A percentile compares a stretch with the other conserved stretches of the same genome.
These are phyloP conservation scores for Elegia similella DNA, from an alignment of 2,888 invertebrate species.

Conservation along the genomic window DNA sequence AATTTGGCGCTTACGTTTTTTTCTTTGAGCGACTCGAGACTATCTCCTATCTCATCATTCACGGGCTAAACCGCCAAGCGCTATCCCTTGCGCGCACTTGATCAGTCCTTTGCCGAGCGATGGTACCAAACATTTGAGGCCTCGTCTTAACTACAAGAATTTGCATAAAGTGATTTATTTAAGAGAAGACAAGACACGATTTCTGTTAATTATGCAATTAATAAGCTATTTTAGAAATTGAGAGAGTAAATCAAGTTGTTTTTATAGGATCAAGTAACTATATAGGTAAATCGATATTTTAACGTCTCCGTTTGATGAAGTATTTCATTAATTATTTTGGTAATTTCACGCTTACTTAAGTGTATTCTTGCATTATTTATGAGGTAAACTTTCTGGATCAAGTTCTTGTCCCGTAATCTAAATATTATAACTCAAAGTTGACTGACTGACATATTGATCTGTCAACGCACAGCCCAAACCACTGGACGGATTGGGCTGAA, in stretches of 20 bases:
- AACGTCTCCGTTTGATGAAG: not conserved
- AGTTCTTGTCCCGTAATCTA: too few relatives aligned
- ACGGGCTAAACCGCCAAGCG: too few relatives aligned
- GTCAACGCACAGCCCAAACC: too few relatives aligned
- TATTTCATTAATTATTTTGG: not conserved
- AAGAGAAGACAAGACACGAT: constrained; percentile 1
- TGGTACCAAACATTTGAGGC: too few relatives aligned
- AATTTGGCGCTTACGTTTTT: too few relatives aligned
- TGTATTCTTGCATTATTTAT: not conserved
- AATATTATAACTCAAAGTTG: too few relatives aligned
- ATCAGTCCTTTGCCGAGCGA: too few relatives aligned
- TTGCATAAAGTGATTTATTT: constrained; percentile 8
- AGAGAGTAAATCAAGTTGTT: constrained; percentile 1
- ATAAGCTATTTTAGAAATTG: constrained; percentile 4
- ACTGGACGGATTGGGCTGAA: too few relatives aligned
- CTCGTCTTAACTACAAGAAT: not conserved
- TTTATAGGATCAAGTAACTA: constrained; percentile 3
- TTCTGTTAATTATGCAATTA: not conserved
- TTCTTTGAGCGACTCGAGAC: too few relatives aligned
- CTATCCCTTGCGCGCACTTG: too few relatives aligned
- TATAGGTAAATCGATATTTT: constrained; percentile 2
- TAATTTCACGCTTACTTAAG: not conserved
- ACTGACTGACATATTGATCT: too few relatives aligned
- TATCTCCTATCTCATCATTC: too few relatives aligned
- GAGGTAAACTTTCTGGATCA: not conserved